Evolutionary conservation across 2,113 vertebrate genomes (phyloP).

Genomic region (Megaleporinus macrocephalus): DNA sequence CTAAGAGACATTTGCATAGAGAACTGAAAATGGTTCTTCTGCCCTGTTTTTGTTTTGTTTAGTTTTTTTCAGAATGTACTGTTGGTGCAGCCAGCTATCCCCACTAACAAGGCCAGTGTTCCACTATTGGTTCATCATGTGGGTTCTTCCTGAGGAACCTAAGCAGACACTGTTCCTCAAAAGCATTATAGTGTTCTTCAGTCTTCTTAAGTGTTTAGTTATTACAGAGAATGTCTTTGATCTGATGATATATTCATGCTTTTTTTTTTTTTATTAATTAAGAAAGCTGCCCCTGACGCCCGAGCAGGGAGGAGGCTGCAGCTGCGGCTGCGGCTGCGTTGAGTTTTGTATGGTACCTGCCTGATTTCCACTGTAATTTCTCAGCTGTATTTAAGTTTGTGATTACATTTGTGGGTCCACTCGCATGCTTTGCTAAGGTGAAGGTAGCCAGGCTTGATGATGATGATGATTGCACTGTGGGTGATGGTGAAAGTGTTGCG

Average conservation of each 20-base stretch:
- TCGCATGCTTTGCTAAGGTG: background rate
- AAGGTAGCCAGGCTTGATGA: conserved; percentile 13
- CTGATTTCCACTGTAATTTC: background rate
- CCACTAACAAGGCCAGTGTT: background rate
- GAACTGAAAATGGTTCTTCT: background rate
- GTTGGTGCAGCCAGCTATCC: background rate
- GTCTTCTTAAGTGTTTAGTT: background rate
- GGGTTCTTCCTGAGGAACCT: background rate
- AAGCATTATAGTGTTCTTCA: background rate
- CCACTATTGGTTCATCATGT: background rate
- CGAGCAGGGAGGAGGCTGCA: background rate
- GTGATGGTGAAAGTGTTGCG: conserved; percentile 5
- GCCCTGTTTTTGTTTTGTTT: too few relatives aligned
- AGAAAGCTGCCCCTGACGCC: background rate
- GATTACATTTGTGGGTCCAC: background rate
- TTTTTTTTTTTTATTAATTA: too few relatives aligned
- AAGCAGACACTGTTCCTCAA: background rate
- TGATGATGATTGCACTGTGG: background rate
- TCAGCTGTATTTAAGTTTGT: background rate
- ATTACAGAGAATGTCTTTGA: background rate
- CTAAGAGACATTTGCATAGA: background rate
- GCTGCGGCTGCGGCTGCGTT: background rate
- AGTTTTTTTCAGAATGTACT: background rate
- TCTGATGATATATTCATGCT: background rate
- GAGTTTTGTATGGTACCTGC: conserved; percentile 25